Evolutionary conservation across 2,888 invertebrate genomes (phyloP).

Genomic region (Aphrophora alni): DNA sequence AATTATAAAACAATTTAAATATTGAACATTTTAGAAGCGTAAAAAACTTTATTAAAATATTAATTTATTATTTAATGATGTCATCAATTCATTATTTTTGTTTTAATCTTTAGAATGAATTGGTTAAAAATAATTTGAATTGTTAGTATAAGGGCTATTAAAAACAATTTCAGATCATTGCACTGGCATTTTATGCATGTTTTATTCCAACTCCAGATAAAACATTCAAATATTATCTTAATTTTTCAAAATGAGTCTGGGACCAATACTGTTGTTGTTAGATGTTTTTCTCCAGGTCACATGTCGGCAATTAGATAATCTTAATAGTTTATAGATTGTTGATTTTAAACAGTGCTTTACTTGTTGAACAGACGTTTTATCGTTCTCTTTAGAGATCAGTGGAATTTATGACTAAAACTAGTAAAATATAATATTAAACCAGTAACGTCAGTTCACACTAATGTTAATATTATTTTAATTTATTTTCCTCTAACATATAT

Average conservation of each 20-base stretch:
- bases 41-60: too few relatives aligned
- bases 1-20: too few relatives aligned
- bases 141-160: background rate
- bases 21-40: too few relatives aligned
- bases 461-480: background rate
- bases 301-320: background rate
- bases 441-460: background rate
- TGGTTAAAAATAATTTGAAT: background rate
- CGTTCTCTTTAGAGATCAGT: background rate
- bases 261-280: background rate
- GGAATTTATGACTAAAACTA: background rate
- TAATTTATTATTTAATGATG: too few relatives aligned
- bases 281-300: background rate
- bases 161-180: background rate
- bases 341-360: background rate
- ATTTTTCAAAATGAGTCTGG: background rate
- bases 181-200: background rate
- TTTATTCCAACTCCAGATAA: background rate
- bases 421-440: background rate
- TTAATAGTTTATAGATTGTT: background rate
- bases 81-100: too few relatives aligned
- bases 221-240: background rate
- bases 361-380: background rate
- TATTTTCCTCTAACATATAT: too few relatives aligned
- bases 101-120: too few relatives aligned